Percentiles rank a stretch among this genome's conserved stretches.
Evolutionary conservation across 2,797 vertebrate genomes (phyloP).

Genomic region (Myotis pilosus): DNA sequence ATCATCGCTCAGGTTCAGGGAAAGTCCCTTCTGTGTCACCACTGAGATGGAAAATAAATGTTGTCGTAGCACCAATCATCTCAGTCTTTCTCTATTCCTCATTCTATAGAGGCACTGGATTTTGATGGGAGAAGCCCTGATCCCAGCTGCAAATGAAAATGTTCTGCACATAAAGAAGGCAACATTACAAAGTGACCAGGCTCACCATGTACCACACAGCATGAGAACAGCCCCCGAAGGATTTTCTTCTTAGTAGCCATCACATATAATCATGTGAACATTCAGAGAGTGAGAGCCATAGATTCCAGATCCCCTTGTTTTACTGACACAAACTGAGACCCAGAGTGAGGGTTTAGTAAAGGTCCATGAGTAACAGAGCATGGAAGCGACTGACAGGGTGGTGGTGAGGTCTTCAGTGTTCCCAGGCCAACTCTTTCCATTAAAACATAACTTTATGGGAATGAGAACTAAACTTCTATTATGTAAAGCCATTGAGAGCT

Average conservation of each 20-base stretch:
- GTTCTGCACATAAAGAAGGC: background rate
- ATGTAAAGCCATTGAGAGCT: background rate
- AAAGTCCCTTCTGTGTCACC: slow-evolving; percentile 36
- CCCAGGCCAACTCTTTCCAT: background rate
- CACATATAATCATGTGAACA: background rate
- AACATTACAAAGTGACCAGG: background rate
- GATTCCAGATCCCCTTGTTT: background rate
- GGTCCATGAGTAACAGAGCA: background rate
- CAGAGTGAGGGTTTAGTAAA: background rate
- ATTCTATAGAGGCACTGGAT: background rate
- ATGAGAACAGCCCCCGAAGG: background rate
- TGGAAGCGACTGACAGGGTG: background rate
- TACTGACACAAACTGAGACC: background rate
- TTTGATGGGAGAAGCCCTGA: background rate
- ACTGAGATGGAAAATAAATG: slow-evolving; percentile 52
- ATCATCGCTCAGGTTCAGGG: background rate
- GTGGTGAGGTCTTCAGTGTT: background rate
- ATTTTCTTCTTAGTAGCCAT: background rate
- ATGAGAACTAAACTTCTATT: slow-evolving; percentile 12
- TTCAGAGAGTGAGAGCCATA: background rate
- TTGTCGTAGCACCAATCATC: background rate
- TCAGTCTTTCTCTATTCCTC: background rate
- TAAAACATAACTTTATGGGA: slow-evolving; percentile 25
- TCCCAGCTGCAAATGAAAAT: background rate
- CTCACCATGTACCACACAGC: background rate